These are phyloP conservation scores for Egretta garzetta DNA, from an alignment of 2,113 vertebrate species.

Conservation along the genomic window DNA sequence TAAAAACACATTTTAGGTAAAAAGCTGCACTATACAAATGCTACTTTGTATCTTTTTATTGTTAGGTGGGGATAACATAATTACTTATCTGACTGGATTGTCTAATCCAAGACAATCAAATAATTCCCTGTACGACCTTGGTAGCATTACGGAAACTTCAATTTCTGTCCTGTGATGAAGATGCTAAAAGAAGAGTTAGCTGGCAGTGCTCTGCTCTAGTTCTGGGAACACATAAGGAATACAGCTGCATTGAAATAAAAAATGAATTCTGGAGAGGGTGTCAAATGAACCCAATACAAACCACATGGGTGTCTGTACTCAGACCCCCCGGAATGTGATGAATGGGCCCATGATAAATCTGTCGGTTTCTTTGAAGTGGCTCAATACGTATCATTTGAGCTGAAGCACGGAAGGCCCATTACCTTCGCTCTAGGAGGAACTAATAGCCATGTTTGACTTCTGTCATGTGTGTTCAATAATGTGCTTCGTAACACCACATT, in stretches of 20 bases:
- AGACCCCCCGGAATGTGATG: not conserved
- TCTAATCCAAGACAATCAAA: not conserved
- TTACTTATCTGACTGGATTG: not conserved
- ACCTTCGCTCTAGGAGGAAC: not conserved
- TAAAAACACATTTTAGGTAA: not conserved
- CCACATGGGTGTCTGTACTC: not conserved
- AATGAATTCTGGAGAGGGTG: not conserved
- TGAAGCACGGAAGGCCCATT: not conserved
- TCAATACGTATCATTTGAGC: not conserved
- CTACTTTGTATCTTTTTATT: not conserved
- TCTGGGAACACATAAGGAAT: not conserved
- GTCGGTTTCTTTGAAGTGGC: not conserved
- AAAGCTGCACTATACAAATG: not conserved
- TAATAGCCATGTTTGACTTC: not conserved
- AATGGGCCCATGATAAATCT: not conserved
- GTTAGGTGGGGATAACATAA: not conserved
- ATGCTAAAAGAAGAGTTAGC: not conserved
- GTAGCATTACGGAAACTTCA: not conserved
- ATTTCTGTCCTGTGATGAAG: not conserved
- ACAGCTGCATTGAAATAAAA: not conserved
- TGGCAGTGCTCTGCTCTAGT: not conserved
- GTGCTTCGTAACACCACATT: not conserved
- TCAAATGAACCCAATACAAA: not conserved
- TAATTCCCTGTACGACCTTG: not conserved
- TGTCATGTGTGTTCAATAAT: not conserved